Conservation (phyloP, 1,140 invertebrate species). For the Harlomillsia oculata region DNA sequence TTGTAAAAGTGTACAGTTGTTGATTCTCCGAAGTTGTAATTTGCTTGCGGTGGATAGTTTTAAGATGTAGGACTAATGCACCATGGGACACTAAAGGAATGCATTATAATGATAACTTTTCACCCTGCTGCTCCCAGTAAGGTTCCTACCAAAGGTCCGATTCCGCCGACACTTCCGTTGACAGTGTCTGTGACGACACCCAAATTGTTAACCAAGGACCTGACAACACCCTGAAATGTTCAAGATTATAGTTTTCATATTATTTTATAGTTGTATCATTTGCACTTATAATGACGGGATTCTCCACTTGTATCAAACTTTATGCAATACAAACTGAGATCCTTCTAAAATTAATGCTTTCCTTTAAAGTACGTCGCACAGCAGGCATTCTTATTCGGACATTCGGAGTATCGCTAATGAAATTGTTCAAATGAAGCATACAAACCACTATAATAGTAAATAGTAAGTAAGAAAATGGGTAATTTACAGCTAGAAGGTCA, state of each 20-base stretch:
- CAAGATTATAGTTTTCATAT: not conserved
- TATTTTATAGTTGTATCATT: not conserved
- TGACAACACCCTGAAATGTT: slow-evolving; percentile 16
- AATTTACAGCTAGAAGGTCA: slow-evolving; percentile 18
- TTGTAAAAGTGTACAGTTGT: too few species aligned
- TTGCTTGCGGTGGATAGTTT: too few species aligned
- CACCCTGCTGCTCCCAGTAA: not conserved
- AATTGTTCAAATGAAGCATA: too few species aligned
- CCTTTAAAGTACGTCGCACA: not conserved
- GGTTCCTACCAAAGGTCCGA: slow-evolving; percentile 15
- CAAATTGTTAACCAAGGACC: slow-evolving; percentile 17
- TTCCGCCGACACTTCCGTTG: slow-evolving; percentile 9
- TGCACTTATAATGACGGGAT: not conserved
- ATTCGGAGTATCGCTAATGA: not conserved
- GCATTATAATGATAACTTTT: not conserved
- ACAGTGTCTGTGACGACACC: slow-evolving; percentile 14
- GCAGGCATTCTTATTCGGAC: not conserved
- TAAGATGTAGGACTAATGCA: too few species aligned
- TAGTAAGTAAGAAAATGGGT: not conserved
- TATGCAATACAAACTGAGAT: not conserved
- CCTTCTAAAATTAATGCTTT: not conserved
- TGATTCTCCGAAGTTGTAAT: too few species aligned
- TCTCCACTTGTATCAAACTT: not conserved
- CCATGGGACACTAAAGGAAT: too few species aligned
- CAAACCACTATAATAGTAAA: too few species aligned